Base-by-base conservation (phyloP, 2,888 invertebrate species). In the Leptinotarsa haldemani region DNA sequence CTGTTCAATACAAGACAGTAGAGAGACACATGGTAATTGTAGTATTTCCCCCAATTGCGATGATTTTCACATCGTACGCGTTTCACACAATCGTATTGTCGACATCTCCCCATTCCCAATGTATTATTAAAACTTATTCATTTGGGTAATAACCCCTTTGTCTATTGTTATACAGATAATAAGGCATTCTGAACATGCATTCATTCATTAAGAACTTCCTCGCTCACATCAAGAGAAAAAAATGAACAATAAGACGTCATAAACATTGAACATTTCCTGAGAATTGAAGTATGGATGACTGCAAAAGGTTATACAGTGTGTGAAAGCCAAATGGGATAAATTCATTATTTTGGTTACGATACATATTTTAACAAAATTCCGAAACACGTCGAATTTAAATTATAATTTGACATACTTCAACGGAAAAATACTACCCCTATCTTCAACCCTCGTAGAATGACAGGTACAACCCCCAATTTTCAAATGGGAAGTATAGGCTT, bases 101-200 rank as follows among this genome's bases (percentile, higher is more conserved):
- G 30, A 52, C 68, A 56, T 68, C 68, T 56, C 68, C 56, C 40
- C 56, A 71, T 74, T 73, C 66, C 53, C 70, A 69, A 71, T 71
- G 70, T 67, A 64, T 70, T 74, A 74, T 74, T 74, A 67, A 73
- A 67, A 73, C 65, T 69, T 74, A 74, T 71, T 74, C 69, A 74
- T 61, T 61, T 48, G 56, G 56, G 58, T 63, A 63, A 52, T 65
- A 71, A 15, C 47, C 71, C 66, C 73, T 75, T 75, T 73, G 72
- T 75, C 70, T 70, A 75, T 75, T 75, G 75, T 75, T 75, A 56
- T 16, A 47, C 53, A 73, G 70, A 75, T 75, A 75, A 75, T 75
- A 73, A 73, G 73, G 75, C 73, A 75, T 75, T 75, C 72, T 75
- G 70, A 70, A 67, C 70, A 73, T 73, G 72, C 70, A 65, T 65